A percentile compares a stretch with the other conserved stretches of the same genome.
Evolutionary conservation across 1,140 invertebrate genomes (phyloP).

Genomic region (Holcopasites calliopsidis): DNA sequence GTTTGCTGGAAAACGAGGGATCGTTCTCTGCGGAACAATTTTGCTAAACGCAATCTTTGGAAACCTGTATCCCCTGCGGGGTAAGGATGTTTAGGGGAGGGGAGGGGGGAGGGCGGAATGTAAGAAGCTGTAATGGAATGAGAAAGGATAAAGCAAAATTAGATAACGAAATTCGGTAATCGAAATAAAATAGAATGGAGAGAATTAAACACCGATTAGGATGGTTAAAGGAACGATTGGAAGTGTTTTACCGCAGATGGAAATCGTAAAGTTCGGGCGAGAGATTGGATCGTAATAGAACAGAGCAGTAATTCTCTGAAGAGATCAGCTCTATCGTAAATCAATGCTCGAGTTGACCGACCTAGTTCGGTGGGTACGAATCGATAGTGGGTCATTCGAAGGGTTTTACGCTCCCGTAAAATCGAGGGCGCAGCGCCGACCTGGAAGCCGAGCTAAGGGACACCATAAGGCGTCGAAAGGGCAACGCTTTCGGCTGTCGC

Average conservation of each 20-base stretch:
- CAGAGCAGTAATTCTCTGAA: not conserved
- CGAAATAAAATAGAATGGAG: too few species aligned
- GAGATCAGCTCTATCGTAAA: not conserved
- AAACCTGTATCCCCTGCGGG: not conserved
- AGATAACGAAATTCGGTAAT: too few species aligned
- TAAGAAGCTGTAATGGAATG: too few species aligned
- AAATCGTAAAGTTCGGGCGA: too few species aligned
- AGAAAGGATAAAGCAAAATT: too few species aligned
- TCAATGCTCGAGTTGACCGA: conserved; percentile 3
- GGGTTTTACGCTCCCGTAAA: conserved; percentile 29
- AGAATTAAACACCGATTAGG: too few species aligned
- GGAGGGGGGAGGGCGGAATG: too few species aligned
- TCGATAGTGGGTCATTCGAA: conserved; percentile 9
- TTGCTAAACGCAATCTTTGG: not conserved
- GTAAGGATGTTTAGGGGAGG: too few species aligned
- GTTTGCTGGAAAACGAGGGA: not conserved
- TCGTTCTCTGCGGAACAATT: not conserved
- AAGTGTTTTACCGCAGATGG: too few species aligned
- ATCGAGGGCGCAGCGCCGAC: not conserved
- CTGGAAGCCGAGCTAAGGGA: conserved; percentile 25
- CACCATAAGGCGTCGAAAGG: conserved; percentile 43
- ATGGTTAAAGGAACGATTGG: too few species aligned
- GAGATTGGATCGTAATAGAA: not conserved
- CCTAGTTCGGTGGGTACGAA: not conserved
- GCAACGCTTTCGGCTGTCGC: conserved; percentile 41